Evolutionary conservation across 1,140 invertebrate species (phyloP).

Genomic region (Drosophila navojoa): DNA sequence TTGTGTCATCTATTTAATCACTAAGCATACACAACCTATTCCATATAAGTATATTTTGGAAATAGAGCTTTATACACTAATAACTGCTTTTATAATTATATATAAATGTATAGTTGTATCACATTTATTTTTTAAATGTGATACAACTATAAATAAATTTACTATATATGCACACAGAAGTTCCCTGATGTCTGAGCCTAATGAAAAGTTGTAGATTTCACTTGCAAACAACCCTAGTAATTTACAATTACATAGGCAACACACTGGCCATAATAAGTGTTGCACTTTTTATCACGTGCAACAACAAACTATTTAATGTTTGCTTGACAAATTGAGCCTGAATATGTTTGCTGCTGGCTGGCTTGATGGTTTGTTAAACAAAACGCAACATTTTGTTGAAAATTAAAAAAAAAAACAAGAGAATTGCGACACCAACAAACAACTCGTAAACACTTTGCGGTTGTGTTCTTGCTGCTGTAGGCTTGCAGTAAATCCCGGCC

Average conservation of each 20-base stretch:
- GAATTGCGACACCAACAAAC: too few relatives aligned
- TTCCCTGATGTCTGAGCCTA: too few relatives aligned
- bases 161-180: too few relatives aligned
- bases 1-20: too few relatives aligned
- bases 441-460: conserved; percentile 51
- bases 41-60: too few relatives aligned
- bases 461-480: conserved; percentile 8
- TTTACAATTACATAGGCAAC: conserved; percentile 36
- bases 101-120: too few relatives aligned
- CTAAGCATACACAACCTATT: too few relatives aligned
- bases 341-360: background rate
- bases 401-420: background rate
- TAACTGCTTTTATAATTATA: too few relatives aligned
- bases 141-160: too few relatives aligned
- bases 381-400: conserved; percentile 56
- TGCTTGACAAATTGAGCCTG: conserved; percentile 28
- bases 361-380: conserved; percentile 47
- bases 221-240: conserved; percentile 8
- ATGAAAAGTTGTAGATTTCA: background rate
- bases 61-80: too few relatives aligned
- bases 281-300: conserved; percentile 51
- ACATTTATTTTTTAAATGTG: too few relatives aligned
- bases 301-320: conserved; percentile 58
- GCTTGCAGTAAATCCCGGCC: conserved; percentile 40
- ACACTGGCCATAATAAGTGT: conserved; percentile 6